phyloP scores from a whole-genome alignment of 2,797 vertebrate genomes.

The Crocodylus rhombifer region DNA sequence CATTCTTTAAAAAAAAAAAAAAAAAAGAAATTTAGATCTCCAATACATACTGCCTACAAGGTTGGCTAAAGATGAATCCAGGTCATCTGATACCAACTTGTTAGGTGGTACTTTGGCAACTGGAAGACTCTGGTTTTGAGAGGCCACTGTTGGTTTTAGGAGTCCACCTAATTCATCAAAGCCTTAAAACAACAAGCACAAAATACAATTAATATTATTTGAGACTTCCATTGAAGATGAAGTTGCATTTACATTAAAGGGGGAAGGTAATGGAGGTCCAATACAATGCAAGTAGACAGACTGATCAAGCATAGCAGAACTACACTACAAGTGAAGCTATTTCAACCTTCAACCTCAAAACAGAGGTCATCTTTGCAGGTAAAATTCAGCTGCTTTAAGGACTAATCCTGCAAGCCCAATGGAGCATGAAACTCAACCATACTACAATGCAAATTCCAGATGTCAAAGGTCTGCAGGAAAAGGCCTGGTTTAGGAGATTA shows the following conservation, averaged over 20 bases:
- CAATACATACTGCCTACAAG: conserved; percentile 95
- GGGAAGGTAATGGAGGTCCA: background rate
- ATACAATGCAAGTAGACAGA: background rate
- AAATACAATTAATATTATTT: conserved; percentile 15
- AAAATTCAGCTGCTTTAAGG: background rate
- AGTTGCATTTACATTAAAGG: background rate
- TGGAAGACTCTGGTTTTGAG: conserved; percentile 89
- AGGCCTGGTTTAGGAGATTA: background rate
- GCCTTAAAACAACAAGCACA: conserved; percentile 82
- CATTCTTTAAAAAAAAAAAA: background rate
- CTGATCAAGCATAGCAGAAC: background rate
- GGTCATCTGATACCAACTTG: conserved; percentile 93
- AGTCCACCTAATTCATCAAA: conserved; percentile 94
- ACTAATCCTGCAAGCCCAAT: background rate
- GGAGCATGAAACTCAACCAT: background rate
- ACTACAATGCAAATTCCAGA: background rate
- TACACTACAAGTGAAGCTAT: background rate
- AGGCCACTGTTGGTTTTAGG: conserved; percentile 94
- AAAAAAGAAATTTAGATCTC: background rate
- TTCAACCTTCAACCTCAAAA: background rate
- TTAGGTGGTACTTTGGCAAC: conserved; percentile 85
- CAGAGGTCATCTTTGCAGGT: background rate
- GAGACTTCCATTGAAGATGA: background rate
- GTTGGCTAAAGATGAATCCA: conserved; percentile 96
- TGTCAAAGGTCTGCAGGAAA: background rate